Evolutionary conservation across 64 coral and sea anemone genomes (phyloP).

Genomic region (Porites australiensis): DNA sequence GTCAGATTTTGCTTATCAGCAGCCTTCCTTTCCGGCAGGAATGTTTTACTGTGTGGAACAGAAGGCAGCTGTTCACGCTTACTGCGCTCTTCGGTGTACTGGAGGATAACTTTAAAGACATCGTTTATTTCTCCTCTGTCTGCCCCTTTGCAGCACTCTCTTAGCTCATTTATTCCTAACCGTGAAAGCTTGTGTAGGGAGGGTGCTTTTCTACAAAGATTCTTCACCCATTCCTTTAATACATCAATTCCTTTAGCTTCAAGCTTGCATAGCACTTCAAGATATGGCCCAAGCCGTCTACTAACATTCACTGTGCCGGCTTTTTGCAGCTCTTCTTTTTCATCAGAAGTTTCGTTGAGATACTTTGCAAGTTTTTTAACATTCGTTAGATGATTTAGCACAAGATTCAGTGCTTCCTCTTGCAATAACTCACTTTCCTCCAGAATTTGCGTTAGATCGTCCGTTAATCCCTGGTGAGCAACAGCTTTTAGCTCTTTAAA

Average conservation of each 20-base stretch:
- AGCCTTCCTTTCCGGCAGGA: neutral
- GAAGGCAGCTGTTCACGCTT: too few relatives aligned
- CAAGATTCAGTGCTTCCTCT: conserved; percentile 32
- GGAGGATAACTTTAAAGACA: neutral
- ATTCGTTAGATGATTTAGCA: conserved; percentile 30
- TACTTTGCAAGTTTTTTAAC: conserved; percentile 2
- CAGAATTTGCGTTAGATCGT: conserved; percentile 24
- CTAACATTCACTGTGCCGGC: neutral
- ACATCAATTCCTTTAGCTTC: neutral
- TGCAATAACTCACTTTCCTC: conserved; percentile 17
- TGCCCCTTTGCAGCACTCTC: conserved; percentile 37
- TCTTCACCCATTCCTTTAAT: neutral
- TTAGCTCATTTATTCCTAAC: neutral
- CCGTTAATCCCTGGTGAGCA: conserved; percentile 3
- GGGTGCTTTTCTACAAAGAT: neutral
- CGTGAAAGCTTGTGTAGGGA: conserved; percentile 31
- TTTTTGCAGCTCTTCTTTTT: neutral
- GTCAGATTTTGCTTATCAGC: neutral
- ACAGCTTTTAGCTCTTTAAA: conserved; percentile 5
- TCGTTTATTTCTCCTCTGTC: conserved; percentile 30
- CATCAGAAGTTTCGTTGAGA: neutral
- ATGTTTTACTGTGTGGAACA: too few relatives aligned
- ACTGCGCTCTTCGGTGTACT: too few relatives aligned
- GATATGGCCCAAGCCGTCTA: neutral
- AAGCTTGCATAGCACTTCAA: neutral